These are phyloP conservation scores for Lamellibrachia columna DNA, from an alignment of 2,888 invertebrate species.

Conservation along the genomic window DNA sequence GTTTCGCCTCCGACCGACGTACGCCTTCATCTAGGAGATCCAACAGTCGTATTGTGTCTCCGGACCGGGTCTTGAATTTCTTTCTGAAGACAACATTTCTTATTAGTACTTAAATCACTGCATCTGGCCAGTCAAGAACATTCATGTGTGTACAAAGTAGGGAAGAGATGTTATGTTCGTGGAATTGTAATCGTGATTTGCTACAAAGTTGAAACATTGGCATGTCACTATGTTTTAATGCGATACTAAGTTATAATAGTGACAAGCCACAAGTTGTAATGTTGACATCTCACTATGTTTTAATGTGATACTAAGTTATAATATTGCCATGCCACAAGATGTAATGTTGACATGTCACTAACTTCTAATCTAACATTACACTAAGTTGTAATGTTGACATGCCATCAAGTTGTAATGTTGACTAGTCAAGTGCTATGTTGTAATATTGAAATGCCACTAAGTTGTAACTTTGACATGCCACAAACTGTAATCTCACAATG, in stretches of 20 bases:
- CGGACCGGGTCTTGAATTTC: constrained; percentile 28
- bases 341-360: too few relatives aligned
- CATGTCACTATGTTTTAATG: not conserved
- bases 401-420: not conserved
- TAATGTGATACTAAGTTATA: not conserved
- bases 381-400: not conserved
- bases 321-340: not conserved
- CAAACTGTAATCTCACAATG: not conserved
- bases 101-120: not conserved
- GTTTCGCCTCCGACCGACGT: constrained; percentile 81
- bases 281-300: not conserved
- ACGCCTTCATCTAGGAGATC: constrained; percentile 91
- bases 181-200: not conserved
- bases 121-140: not conserved
- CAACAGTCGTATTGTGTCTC: constrained; percentile 79
- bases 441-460: not conserved
- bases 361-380: not conserved
- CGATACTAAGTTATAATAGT: not conserved
- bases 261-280: not conserved
- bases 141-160: not conserved
- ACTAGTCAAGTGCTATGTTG: too few relatives aligned
- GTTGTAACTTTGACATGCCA: not conserved
- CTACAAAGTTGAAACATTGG: not conserved
- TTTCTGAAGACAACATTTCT: constrained; percentile 14
- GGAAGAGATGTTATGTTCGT: not conserved